A percentile compares a stretch with the other conserved stretches of the same genome.
Evolutionary conservation across 1,140 invertebrate species (phyloP).

Genomic region (Mycetomoellerius zeteki): DNA sequence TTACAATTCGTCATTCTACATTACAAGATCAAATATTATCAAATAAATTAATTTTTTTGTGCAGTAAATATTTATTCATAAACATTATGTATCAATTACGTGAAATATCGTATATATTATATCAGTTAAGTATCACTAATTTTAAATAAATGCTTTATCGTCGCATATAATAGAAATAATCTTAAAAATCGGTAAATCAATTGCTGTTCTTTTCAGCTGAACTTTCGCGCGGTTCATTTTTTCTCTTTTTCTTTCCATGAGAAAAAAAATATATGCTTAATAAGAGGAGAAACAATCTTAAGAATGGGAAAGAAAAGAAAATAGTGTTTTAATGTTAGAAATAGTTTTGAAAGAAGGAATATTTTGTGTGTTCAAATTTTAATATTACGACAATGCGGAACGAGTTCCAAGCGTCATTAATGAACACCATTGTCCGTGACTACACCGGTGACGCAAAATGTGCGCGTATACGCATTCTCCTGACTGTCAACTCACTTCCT

Average conservation of each 20-base stretch:
- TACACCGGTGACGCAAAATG: neutral
- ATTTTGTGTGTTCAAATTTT: constrained; percentile 3
- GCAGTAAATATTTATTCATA: neutral
- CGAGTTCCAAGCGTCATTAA: constrained; percentile 25
- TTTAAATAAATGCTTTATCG: constrained; percentile 12
- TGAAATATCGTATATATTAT: neutral
- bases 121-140: neutral
- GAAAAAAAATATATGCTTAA: no score
- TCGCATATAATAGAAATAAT: neutral
- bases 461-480: constrained; percentile 67
- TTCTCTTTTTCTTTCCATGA: no score
- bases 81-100: neutral
- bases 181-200: neutral
- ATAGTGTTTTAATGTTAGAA: neutral
- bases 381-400: constrained; percentile 28
- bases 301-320: neutral
- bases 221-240: no score
- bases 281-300: neutral
- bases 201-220: no score
- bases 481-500: constrained; percentile 69
- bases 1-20: neutral
- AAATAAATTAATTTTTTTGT: neutral
- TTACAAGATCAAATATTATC: neutral
- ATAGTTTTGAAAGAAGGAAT: neutral
- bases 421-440: constrained; percentile 25